A percentile compares a stretch with the other conserved stretches of the same genome.
Evolutionary conservation across 2,888 invertebrate genomes (phyloP).

Genomic region (Blastobasis adustella): DNA sequence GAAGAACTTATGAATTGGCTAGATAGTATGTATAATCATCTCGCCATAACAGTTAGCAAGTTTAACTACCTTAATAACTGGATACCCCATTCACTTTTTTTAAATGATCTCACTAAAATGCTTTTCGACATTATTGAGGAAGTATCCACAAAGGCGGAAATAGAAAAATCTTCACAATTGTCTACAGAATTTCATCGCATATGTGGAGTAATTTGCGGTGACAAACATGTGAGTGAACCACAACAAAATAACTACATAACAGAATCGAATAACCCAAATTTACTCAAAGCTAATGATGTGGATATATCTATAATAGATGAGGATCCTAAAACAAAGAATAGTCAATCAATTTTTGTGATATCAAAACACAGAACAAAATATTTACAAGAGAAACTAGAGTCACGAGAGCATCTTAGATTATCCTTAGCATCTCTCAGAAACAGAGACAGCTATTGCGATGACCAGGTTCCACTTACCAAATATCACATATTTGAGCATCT

Average conservation of each 20-base stretch:
- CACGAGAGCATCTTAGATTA: conserved; percentile 25
- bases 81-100: conserved; percentile 14
- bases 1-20: conserved; percentile 37
- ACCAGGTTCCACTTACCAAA: not conserved
- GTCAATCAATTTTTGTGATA: no score
- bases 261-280: no score
- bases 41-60: conserved; percentile 24
- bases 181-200: no score
- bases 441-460: conserved; percentile 1
- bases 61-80: conserved; percentile 8
- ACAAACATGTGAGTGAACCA: no score
- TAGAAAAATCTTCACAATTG: no score
- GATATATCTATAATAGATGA: no score
- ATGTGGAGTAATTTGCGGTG: no score
- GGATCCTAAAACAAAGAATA: no score
- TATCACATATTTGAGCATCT: conserved; percentile 29
- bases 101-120: conserved; percentile 20
- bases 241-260: no score
- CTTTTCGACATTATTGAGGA: conserved; percentile 24
- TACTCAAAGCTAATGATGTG: no score
- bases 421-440: conserved; percentile 18
- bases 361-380: conserved; percentile 26
- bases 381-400: conserved; percentile 27
- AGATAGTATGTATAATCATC: conserved; percentile 26
- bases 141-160: conserved; percentile 4